Conservation (phyloP, 2,797 vertebrate genomes). For the Chanos chanos region DNA sequence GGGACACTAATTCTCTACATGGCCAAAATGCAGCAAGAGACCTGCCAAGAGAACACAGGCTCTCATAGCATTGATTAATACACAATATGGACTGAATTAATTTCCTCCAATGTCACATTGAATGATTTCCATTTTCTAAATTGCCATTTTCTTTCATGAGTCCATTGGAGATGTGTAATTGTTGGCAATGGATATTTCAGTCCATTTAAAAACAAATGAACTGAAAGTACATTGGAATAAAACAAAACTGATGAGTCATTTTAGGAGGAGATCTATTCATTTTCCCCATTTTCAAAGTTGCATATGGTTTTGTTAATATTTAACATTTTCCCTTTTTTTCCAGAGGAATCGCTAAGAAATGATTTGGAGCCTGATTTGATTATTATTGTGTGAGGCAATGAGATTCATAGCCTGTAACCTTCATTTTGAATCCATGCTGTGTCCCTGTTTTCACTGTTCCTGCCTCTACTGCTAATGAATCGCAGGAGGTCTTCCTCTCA, state of each 20-base stretch:
- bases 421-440: no score
- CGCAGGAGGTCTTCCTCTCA: constrained; percentile 4
- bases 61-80: constrained; percentile 33
- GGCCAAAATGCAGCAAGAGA: constrained; percentile 14
- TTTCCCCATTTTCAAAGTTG: constrained; percentile 49
- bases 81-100: constrained; percentile 45
- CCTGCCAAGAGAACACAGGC: constrained; percentile 10
- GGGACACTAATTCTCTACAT: constrained; percentile 22
- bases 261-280: constrained; percentile 49
- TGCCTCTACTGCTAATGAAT: constrained; percentile 3
- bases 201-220: constrained; percentile 61
- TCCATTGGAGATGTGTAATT: constrained; percentile 47
- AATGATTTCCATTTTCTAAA: constrained; percentile 56
- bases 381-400: no score
- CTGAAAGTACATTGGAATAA: constrained; percentile 44
- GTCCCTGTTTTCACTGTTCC: no score
- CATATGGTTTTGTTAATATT: no score
- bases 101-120: constrained; percentile 50
- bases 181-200: constrained; percentile 50
- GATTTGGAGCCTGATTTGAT: no score
- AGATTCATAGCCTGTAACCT: neutral
- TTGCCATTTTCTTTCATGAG: constrained; percentile 55
- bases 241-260: constrained; percentile 65
- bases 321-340: no score
- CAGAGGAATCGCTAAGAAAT: no score